These are phyloP conservation scores for Nibea albiflora DNA, from an alignment of 2,113 vertebrate genomes.

Conservation along the genomic window DNA sequence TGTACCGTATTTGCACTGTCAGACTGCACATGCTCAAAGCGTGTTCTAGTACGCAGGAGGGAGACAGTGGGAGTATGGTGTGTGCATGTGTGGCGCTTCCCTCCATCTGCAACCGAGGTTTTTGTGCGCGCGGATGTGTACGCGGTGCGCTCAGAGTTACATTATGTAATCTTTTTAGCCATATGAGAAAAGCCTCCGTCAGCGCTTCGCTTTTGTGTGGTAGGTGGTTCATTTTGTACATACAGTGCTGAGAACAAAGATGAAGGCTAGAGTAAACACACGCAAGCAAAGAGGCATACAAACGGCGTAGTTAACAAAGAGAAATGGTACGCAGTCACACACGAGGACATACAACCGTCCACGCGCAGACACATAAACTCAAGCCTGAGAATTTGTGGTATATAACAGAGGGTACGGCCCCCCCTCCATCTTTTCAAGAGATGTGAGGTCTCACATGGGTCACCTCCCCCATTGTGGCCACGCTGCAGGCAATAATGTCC, in stretches of 20 bases:
- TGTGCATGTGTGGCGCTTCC: conserved; percentile 53
- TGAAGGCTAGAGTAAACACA: conserved; percentile 33
- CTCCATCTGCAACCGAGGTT: conserved; percentile 63
- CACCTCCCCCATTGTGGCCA: conserved; percentile 63
- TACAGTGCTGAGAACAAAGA: conserved; percentile 42
- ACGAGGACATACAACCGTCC: not conserved
- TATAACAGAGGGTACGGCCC: conserved; percentile 3
- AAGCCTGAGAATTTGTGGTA: conserved; percentile 19
- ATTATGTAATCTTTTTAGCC: conserved; percentile 79
- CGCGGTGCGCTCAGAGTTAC: conserved; percentile 58
- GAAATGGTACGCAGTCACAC: conserved; percentile 19
- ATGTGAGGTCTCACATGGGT: conserved; percentile 64
- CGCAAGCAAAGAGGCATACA: not conserved
- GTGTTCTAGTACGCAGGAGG: conserved; percentile 66
- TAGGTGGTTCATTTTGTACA: conserved; percentile 64
- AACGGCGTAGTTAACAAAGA: conserved; percentile 47
- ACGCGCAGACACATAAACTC: not conserved
- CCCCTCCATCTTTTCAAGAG: conserved; percentile 44
- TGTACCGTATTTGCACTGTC: not conserved
- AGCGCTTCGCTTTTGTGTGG: conserved; percentile 77
- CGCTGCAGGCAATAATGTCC: conserved; percentile 63
- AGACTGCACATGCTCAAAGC: conserved; percentile 68
- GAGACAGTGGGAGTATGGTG: conserved; percentile 71
- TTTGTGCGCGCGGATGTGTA: conserved; percentile 52
- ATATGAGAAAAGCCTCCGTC: conserved; percentile 70